Percentiles rank a stretch among this genome's conserved stretches.
phyloP scores from a whole-genome alignment of 2,888 invertebrate species.

The Conomelus anceps region DNA sequence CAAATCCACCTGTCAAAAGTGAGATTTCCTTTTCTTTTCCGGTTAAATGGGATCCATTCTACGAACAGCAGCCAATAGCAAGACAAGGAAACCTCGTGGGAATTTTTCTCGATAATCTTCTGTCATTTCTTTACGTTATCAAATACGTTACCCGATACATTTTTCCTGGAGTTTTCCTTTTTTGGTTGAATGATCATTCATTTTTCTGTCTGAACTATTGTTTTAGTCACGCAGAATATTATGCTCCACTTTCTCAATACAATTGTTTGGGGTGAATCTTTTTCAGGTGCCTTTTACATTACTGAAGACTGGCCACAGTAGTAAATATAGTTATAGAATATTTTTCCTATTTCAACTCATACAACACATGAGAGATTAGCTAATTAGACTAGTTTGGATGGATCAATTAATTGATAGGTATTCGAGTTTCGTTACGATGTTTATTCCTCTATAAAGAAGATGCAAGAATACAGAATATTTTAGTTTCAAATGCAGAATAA shows the following conservation, averaged over 20 bases:
- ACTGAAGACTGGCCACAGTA: too few species aligned
- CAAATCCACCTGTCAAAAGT: background rate
- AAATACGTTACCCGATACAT: background rate
- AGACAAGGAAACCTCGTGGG: background rate
- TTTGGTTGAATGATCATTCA: too few species aligned
- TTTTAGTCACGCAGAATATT: background rate
- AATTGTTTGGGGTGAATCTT: background rate
- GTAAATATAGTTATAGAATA: too few species aligned
- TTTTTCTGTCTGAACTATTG: background rate
- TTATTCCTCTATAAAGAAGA: too few species aligned
- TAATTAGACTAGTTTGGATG: too few species aligned
- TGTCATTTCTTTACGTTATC: background rate
- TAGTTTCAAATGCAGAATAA: too few species aligned
- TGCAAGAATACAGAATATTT: too few species aligned
- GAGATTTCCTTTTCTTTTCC: background rate
- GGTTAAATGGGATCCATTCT: background rate
- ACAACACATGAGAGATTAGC: too few species aligned
- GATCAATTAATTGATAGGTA: too few species aligned
- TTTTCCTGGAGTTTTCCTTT: background rate
- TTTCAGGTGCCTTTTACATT: background rate
- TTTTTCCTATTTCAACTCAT: too few species aligned
- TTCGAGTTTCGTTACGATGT: too few species aligned
- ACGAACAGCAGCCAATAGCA: background rate
- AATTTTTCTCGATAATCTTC: background rate
- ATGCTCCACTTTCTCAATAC: background rate